Evolutionary conservation across 2,797 vertebrate species (phyloP), one percentile per base, ranked within the genome.

Genomic region (Tachyglossus aculeatus): DNA sequence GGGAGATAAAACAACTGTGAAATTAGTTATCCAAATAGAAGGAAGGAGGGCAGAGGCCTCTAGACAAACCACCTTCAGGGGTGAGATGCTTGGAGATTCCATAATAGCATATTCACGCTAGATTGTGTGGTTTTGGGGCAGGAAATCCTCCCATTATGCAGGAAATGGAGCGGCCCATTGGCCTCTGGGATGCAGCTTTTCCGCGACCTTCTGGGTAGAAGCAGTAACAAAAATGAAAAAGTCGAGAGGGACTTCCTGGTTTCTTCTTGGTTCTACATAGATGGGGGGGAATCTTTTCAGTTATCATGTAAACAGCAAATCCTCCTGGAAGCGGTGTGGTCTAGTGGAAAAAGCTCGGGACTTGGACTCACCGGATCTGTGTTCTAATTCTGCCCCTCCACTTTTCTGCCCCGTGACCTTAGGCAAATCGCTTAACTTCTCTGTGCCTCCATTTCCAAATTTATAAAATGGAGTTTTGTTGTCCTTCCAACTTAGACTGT

Each of bases 11-110:
- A 50, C 50, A 50, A 71, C 37, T 69, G 63, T 80, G 63, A 80
- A 82, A 80, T 80, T 52, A 84, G 50, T 48, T 69, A 53, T 32
- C 24, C 34, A 67, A 63, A 57, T 50, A 60, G 53, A 53, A 34
- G 1, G 5, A 21, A 12, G 11, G 24, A 19, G 34, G 31, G 13
- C 14, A 34, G 47, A 39, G 14, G n/a, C 27, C 53, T 25, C 7
- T 7, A 75, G 51, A 8, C 38, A n/a, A 32, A 52, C 18, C 38
- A 14, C 31, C 36, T 36, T 54, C 22, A 5, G 27, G 53, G n/a
- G 6, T 41, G 47, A 57, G 29, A 37, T 45, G 25, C 29, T 70
- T 2, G 2, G 31, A 55, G 66, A 40, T 64, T 45, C 51, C 47
- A 78, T 63, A 77, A 82, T 69, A 38, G 58, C 48, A 43, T 33